These are phyloP conservation scores for Glaucidium brasilianum DNA, from an alignment of 2,113 vertebrate species.

Conservation along the genomic window DNA sequence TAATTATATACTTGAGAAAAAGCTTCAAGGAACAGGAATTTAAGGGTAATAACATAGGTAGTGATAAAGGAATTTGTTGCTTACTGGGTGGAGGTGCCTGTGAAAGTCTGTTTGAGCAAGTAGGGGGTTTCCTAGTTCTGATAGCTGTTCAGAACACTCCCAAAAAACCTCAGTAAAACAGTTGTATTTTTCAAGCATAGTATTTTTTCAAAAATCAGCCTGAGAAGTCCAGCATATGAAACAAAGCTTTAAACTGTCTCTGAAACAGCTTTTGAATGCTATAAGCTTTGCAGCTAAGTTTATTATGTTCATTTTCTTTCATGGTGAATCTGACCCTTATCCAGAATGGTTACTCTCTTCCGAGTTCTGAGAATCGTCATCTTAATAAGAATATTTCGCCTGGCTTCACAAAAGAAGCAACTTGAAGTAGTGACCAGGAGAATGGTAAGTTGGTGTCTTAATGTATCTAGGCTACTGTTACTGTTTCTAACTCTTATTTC, in stretches of 20 bases:
- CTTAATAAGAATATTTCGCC: slow-evolving; percentile 86
- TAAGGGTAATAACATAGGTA: neutral
- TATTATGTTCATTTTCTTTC: neutral
- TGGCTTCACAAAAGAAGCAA: slow-evolving; percentile 85
- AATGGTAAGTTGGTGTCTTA: slow-evolving; percentile 79
- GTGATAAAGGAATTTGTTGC: neutral
- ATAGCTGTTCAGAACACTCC: neutral
- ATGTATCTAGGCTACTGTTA: neutral
- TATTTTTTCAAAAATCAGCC: neutral
- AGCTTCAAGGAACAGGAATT: neutral
- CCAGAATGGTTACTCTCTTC: slow-evolving; percentile 81
- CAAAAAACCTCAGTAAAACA: neutral
- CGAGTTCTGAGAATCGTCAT: slow-evolving; percentile 86
- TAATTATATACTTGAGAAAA: neutral
- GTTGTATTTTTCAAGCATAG: neutral
- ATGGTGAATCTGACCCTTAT: neutral
- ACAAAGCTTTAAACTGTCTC: neutral
- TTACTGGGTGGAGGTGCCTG: neutral
- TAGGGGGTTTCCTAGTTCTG: neutral
- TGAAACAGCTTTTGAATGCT: neutral
- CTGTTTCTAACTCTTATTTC: neutral
- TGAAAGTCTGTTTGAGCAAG: neutral
- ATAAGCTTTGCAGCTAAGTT: neutral
- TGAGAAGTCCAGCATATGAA: neutral
- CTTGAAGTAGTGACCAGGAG: slow-evolving; percentile 88